Base-by-base conservation (phyloP, 2,888 invertebrate genomes). In the Acanthoscelides obtectus region DNA sequence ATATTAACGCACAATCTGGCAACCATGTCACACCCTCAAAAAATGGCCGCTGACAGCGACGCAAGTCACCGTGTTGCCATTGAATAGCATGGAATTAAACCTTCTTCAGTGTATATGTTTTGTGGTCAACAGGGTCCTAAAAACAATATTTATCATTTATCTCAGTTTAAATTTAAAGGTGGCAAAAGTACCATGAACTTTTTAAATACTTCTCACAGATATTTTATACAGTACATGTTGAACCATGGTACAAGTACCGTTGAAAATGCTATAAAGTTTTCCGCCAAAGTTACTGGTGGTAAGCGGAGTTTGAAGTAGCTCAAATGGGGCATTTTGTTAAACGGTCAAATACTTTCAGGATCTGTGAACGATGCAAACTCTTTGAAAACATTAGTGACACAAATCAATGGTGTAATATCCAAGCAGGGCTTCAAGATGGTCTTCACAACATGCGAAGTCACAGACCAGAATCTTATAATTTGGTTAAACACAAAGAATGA, bases 401-500 rank as follows among this genome's bases (percentile, higher is more conserved):
- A 78, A 72, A 80, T 83, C 69, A 84, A 84, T 72, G 73, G 77
- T 67, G 78, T 80, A 73, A 83, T 84, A 71, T 74, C 73, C 12
- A 78, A 80, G 67, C 81, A 83, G 67, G 76, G 75, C 22, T 81
- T 80, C 69, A 82, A 81, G 75, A 80, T 84, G 69, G 72, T 76
- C 2, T 66, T 78, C 21, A 73, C 71, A 63, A 79, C 72, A 68
- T 84, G 84, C 75, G 83, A 84, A 78, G 78, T 83, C 20, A 81
- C 83, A 12, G 77, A 78, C 25, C 73, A 79, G 64, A 73, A 79
- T 22, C 65, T 79, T 22, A 25, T 84, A n/a, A 72, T 81, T 64
- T 78, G 81, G 77, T 27, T 82, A 2, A 83, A 82, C 73, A 80
- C 79, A 12, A 81, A 80, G 72, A 80, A 81, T 74, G 83, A 84